phyloP scores from a whole-genome alignment of 2,888 invertebrate species.

The Tipula confusa region DNA sequence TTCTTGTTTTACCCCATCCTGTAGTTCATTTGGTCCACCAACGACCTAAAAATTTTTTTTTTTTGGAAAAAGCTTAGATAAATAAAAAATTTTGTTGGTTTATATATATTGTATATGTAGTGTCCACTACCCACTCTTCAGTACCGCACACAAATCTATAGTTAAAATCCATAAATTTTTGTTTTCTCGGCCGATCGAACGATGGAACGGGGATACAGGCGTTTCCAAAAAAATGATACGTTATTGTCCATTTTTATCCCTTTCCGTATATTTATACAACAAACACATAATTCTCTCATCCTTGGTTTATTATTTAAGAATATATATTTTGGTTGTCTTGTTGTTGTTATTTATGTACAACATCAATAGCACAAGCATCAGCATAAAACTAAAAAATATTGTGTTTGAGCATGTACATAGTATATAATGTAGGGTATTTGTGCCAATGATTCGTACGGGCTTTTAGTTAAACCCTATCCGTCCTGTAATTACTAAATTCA shows the following conservation, averaged over 20 bases:
- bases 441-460: too few species aligned
- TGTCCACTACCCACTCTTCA: not conserved
- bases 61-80: not conserved
- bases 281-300: slow-evolving; percentile 8
- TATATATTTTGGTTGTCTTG: not conserved
- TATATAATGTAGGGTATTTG: too few species aligned
- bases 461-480: too few species aligned
- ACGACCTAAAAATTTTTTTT: not conserved
- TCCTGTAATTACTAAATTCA: too few species aligned
- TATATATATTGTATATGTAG: not conserved
- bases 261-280: not conserved
- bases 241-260: not conserved
- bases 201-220: not conserved
- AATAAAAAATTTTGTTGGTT: not conserved
- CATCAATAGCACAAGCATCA: slow-evolving; percentile 16
- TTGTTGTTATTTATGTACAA: slow-evolving; percentile 8
- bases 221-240: not conserved
- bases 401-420: not conserved
- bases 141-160: not conserved
- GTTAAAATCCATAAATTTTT: not conserved
- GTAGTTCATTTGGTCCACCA: not conserved
- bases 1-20: not conserved
- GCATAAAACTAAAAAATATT: not conserved
- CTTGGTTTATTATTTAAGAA: not conserved
- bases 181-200: not conserved